A percentile compares a stretch with the other conserved stretches of the same genome.
These are phyloP conservation scores for Lithosia quadra DNA, from an alignment of 2,888 invertebrate species.

Conservation along the genomic window DNA sequence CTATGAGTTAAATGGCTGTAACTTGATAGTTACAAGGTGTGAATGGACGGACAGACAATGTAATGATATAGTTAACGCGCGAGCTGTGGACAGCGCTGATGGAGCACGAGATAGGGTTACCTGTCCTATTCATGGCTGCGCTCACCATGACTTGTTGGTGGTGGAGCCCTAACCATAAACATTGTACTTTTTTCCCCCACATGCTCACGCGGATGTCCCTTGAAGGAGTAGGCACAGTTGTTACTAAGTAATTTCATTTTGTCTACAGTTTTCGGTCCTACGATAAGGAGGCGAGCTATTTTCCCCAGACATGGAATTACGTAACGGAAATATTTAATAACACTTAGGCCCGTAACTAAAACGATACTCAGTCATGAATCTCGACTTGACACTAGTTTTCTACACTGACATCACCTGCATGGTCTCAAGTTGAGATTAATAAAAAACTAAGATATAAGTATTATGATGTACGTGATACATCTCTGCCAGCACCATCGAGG, in stretches of 20 bases:
- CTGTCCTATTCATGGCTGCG: background rate
- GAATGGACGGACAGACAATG: conserved; percentile 19
- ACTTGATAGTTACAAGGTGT: conserved; percentile 22
- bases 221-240: background rate
- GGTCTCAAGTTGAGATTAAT: too few species aligned
- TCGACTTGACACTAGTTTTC: too few species aligned
- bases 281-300: too few species aligned
- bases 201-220: background rate
- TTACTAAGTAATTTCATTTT: too few species aligned
- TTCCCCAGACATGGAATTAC: too few species aligned
- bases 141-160: background rate
- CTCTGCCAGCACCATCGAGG: background rate
- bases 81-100: conserved; percentile 7
- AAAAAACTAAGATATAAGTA: too few species aligned
- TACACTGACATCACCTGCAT: too few species aligned
- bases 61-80: conserved; percentile 32
- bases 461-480: too few species aligned
- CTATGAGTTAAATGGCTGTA: conserved; percentile 20
- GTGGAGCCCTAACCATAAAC: background rate
- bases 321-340: too few species aligned
- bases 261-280: too few species aligned
- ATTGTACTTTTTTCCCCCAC: background rate
- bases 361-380: too few species aligned
- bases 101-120: conserved; percentile 11
- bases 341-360: too few species aligned